Conservation (phyloP, 1,140 invertebrate species). For the Micrasema minimum region DNA sequence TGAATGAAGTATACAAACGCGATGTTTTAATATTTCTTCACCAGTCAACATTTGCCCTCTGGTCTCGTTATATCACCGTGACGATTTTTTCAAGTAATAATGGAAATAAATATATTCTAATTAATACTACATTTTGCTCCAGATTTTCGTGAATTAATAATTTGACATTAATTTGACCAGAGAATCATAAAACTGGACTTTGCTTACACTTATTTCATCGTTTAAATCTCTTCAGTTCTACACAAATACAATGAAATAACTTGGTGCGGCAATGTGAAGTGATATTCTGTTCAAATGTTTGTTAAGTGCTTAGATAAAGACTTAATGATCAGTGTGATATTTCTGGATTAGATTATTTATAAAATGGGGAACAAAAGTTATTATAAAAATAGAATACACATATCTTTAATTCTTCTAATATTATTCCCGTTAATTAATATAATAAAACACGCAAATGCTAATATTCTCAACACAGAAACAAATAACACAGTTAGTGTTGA, state of each 20-base stretch:
- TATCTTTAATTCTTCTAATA: conserved; percentile 10
- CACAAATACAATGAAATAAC: neutral
- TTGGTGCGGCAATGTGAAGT: neutral
- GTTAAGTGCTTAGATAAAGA: neutral
- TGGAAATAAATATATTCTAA: conserved; percentile 26
- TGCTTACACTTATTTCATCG: no score
- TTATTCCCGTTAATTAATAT: conserved; percentile 11
- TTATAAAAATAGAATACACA: conserved; percentile 13
- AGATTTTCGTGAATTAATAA: conserved; percentile 14
- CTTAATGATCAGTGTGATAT: neutral
- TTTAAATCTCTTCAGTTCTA: neutral
- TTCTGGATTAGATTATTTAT: neutral
- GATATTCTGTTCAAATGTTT: no score
- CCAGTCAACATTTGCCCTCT: conserved; percentile 36
- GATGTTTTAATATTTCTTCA: conserved; percentile 19
- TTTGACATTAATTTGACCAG: neutral
- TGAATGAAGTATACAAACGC: conserved; percentile 22
- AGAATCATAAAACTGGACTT: no score
- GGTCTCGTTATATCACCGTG: conserved; percentile 12
- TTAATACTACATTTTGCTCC: conserved; percentile 10
- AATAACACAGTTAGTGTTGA: neutral
- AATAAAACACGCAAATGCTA: neutral
- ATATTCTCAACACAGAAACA: conserved; percentile 2
- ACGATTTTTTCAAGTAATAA: neutral
- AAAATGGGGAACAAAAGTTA: conserved; percentile 23